phyloP scores from a whole-genome alignment of 2,888 invertebrate genomes.

The Nysson spinosus region DNA sequence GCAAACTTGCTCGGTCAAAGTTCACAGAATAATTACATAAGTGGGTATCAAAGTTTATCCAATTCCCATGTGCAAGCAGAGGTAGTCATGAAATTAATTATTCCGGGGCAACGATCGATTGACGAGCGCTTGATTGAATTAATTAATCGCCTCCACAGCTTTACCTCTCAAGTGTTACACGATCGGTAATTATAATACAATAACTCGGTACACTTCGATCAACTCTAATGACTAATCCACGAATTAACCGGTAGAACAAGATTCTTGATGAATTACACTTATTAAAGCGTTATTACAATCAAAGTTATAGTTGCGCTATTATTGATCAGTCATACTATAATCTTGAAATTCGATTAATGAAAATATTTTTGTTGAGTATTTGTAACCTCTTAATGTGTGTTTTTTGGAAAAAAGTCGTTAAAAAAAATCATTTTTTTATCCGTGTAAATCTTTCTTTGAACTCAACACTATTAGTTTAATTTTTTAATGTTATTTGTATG shows the following conservation, averaged over 20 bases:
- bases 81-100: conserved; percentile 43
- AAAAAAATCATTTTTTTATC: no score
- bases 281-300: no score
- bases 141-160: conserved; percentile 34
- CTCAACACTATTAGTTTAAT: no score
- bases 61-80: conserved; percentile 24
- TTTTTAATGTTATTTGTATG: no score
- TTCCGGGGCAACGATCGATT: conserved; percentile 40
- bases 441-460: no score
- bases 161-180: conserved; percentile 3
- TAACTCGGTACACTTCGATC: conserved; percentile 2
- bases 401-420: no score
- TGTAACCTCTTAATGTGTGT: no score
- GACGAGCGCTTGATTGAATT: conserved; percentile 37
- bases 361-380: no score
- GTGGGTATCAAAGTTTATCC: conserved; percentile 37
- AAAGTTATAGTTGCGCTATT: no score
- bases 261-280: background rate
- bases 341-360: no score
- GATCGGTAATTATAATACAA: conserved; percentile 21
- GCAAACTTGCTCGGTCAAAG: background rate
- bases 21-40: conserved; percentile 36
- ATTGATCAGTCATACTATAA: no score
- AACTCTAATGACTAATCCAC: background rate
- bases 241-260: background rate